Conservation (phyloP, 2,888 invertebrate species). For the Lasius platythorax region DNA sequence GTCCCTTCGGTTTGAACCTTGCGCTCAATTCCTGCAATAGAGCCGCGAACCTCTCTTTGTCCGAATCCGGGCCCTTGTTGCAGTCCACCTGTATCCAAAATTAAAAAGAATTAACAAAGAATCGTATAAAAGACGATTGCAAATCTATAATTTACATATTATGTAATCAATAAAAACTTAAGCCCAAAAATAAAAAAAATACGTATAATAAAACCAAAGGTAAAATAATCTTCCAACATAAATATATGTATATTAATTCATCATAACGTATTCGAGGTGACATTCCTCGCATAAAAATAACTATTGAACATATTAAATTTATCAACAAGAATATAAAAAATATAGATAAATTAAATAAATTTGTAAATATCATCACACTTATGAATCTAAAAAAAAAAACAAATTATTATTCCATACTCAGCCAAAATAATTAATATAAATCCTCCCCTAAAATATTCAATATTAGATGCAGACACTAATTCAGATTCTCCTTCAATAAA, state of each 20-base stretch:
- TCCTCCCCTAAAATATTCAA: constrained; percentile 90
- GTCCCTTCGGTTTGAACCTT: constrained; percentile 89
- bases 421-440: constrained; percentile 91
- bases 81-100: constrained; percentile 91
- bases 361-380: constrained; percentile 86
- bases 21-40: constrained; percentile 91
- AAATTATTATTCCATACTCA: constrained; percentile 89
- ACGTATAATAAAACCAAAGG: constrained; percentile 77
- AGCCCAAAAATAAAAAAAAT: constrained; percentile 74
- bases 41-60: constrained; percentile 93
- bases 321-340: constrained; percentile 84
- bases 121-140: background rate
- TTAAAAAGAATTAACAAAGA: background rate
- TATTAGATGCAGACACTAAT: constrained; percentile 92
- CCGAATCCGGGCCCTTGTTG: constrained; percentile 93
- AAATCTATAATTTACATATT: background rate
- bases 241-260: constrained; percentile 89
- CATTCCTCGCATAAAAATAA: constrained; percentile 82
- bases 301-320: background rate
- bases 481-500: constrained; percentile 93
- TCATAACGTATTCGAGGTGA: constrained; percentile 92
- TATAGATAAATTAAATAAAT: constrained; percentile 84
- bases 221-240: constrained; percentile 90
- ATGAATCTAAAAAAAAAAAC: constrained; percentile 81
- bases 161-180: constrained; percentile 69